Evolutionary conservation across 1,140 invertebrate species (phyloP), one percentile per base, ranked within the genome.

Genomic region (Drosophila guanche): DNA sequence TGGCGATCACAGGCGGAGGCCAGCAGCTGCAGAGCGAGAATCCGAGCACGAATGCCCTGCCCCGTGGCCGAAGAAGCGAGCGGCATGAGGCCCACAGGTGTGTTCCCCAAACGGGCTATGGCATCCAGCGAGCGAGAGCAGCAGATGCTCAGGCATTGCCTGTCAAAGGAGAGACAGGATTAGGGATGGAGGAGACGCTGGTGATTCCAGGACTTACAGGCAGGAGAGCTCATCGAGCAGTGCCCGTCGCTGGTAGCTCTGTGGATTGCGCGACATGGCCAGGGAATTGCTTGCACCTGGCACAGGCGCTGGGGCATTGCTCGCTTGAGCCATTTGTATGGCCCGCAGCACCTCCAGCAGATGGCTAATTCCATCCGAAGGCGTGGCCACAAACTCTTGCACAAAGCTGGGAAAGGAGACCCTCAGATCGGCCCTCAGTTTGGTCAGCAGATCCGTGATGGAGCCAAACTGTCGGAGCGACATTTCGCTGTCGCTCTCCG

Each of bases 361-460:
- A 37, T 97, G 91, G 0, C 94, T 94, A 0, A 97, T 95, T 2
- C 97, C 97, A 90, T 97, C 96, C 65, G 96, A 94, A 16, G 96
- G 96, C 51, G 96, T 94, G 16, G 95, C 94, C 4, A 97, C 94
- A 91, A 98, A 97, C 91, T 98, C 97, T 91, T 97, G 96, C 0
- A 98, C 95, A 86, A 98, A 98, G 92, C 96, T 97, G 70, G 96
- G 95, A 92, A 97, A 97, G 0, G 97, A 96, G 12, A 97, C 93
- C 62, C 95, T 93, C 0, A 98, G 93, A 91, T 98, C 97, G 2
- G 96, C 94, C 67, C 96, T 94, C 2, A 98, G 93, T 88, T 98
- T 98, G 46, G 95, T 95, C n/a, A 98, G 93, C 1, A 98, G 93
- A 91, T 98, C 97, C 33, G 96, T 96, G 52, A 97, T 94, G 25